A percentile compares a stretch with the other conserved stretches of the same genome.
Evolutionary conservation across 2,888 invertebrate genomes (phyloP).

Genomic region (Phorcus lineatus): DNA sequence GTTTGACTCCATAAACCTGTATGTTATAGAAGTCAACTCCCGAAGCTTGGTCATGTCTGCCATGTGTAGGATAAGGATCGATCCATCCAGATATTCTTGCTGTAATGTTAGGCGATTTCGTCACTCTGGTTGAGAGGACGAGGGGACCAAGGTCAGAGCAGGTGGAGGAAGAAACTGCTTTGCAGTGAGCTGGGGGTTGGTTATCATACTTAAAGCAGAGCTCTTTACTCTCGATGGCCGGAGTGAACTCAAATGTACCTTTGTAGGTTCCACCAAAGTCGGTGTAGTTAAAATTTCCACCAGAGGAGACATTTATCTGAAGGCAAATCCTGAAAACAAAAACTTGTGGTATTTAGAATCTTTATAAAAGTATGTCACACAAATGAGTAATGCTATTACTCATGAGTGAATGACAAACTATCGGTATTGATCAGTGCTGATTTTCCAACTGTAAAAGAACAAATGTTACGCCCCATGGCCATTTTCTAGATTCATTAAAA

Average conservation of each 20-base stretch:
- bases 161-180: background rate
- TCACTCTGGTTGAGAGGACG: conserved; percentile 24
- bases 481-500: too few species aligned
- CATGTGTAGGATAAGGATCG: conserved; percentile 41
- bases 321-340: conserved; percentile 1
- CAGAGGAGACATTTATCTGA: background rate
- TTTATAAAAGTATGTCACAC: too few species aligned
- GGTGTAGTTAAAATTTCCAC: conserved; percentile 1
- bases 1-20: conserved; percentile 29
- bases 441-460: too few species aligned
- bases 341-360: too few species aligned
- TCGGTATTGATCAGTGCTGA: too few species aligned
- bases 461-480: too few species aligned
- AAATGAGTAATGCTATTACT: too few species aligned
- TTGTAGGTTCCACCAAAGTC: background rate
- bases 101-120: conserved; percentile 25
- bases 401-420: too few species aligned
- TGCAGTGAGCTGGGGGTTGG: conserved; percentile 18
- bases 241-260: background rate
- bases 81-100: conserved; percentile 42
- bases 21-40: conserved; percentile 28
- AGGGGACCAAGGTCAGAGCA: background rate
- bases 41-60: conserved; percentile 36
- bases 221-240: background rate
- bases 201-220: conserved; percentile 24